Percentiles rank a stretch among this genome's conserved stretches.
phyloP scores from a whole-genome alignment of 2,888 invertebrate species.

The Campoplex nolae region DNA sequence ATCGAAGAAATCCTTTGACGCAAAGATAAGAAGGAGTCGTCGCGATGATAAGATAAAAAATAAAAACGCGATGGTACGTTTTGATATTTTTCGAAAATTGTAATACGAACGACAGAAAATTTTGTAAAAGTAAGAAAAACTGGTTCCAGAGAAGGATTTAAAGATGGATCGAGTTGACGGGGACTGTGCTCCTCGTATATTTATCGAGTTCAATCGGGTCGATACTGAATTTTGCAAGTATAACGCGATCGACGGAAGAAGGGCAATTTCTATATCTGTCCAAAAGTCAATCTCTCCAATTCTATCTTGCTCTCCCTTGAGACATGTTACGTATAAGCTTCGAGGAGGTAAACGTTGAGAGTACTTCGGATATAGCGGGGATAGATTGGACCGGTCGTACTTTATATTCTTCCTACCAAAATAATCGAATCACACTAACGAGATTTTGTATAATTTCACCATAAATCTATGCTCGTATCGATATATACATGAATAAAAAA shows the following conservation, averaged over 20 bases:
- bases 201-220: conserved; percentile 38
- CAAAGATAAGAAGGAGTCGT: not conserved
- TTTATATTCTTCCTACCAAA: conserved; percentile 27
- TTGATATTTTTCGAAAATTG: not conserved
- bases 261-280: conserved; percentile 49
- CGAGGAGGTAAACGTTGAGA: conserved; percentile 30
- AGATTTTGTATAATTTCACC: conserved; percentile 22
- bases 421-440: conserved; percentile 43
- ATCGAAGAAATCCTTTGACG: too few relatives aligned
- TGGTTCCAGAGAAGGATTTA: not conserved
- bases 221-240: conserved; percentile 58
- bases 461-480: not conserved
- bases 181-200: conserved; percentile 28
- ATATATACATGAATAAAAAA: not conserved
- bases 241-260: conserved; percentile 38
- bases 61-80: not conserved
- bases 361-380: not conserved
- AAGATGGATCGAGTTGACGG: conserved; percentile 24
- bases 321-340: conserved; percentile 18
- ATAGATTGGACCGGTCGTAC: conserved; percentile 24
- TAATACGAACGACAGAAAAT: not conserved
- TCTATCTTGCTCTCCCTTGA: conserved; percentile 38
- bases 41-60: not conserved
- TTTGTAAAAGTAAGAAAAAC: not conserved
- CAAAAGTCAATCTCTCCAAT: conserved; percentile 49